Conservation (phyloP, 1,140 invertebrate species). For the Oryctes rhinoceros region DNA sequence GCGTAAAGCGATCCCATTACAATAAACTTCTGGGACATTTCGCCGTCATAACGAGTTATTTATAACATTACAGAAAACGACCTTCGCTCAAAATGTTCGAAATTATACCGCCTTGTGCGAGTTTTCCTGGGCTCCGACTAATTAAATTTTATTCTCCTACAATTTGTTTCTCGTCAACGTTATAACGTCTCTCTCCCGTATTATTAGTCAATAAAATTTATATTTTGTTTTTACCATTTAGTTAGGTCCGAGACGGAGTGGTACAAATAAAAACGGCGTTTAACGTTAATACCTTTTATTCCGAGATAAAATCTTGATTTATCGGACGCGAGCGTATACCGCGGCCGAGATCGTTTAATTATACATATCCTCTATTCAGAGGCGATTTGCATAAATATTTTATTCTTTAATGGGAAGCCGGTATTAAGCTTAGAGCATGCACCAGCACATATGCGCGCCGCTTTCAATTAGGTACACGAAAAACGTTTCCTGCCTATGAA, state of each 20-base stretch:
- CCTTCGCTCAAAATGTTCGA: neutral
- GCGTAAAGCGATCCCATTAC: conserved; percentile 3
- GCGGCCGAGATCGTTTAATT: neutral
- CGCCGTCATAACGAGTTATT: conserved; percentile 1
- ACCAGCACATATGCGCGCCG: neutral
- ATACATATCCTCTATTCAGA: conserved; percentile 10
- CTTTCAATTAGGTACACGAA: neutral
- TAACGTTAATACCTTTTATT: conserved; percentile 15
- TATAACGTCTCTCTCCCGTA: neutral
- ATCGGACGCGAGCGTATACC: neutral
- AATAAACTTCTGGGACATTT: neutral
- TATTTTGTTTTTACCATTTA: neutral
- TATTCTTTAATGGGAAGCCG: conserved; percentile 1
- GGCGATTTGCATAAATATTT: conserved; percentile 15
- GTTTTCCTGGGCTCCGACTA: neutral
- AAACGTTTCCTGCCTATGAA: conserved; percentile 8
- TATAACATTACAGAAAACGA: neutral
- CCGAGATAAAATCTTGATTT: conserved; percentile 9
- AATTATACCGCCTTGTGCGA: neutral
- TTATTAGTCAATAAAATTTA: neutral
- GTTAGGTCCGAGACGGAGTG: neutral
- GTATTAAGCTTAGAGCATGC: neutral
- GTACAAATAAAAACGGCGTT: neutral
- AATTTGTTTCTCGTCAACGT: neutral
- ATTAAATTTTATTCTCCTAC: conserved; percentile 3